Conservation (phyloP, 1,140 invertebrate species). For the Scaptomyza graminum region DNA sequence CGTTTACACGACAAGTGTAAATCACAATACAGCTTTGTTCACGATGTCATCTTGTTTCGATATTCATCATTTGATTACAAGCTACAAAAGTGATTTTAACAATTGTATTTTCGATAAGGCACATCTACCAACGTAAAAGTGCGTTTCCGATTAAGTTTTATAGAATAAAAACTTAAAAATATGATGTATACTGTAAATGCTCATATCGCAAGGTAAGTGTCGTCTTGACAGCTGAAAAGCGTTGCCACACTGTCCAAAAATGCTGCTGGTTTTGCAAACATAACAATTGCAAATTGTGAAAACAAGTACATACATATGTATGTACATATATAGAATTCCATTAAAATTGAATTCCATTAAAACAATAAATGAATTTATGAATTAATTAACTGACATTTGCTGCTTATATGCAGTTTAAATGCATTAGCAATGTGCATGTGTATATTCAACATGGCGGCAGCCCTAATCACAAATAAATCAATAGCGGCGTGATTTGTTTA, state of each 20-base stretch:
- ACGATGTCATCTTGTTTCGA: no score
- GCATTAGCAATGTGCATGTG: not conserved
- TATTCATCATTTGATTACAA: no score
- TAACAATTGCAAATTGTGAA: slow-evolving; percentile 32
- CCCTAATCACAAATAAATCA: slow-evolving; percentile 63
- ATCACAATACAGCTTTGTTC: not conserved
- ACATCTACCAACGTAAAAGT: no score
- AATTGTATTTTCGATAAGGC: no score
- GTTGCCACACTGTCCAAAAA: slow-evolving; percentile 15
- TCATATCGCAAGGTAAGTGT: slow-evolving; percentile 6
- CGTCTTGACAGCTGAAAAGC: slow-evolving; percentile 52
- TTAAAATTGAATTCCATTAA: not conserved
- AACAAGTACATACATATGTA: not conserved
- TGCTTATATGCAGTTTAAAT: not conserved
- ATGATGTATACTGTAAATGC: no score
- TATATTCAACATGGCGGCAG: slow-evolving; percentile 28
- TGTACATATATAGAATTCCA: no score
- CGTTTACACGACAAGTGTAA: slow-evolving; percentile 15
- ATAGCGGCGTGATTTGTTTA: slow-evolving; percentile 61
- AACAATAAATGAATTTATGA: not conserved
- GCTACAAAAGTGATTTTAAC: not conserved
- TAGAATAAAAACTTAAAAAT: not conserved
- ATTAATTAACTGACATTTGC: not conserved
- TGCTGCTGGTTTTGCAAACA: slow-evolving; percentile 29
- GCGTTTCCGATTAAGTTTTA: no score